These are phyloP conservation scores for Parnassius glacialis DNA, from an alignment of 2,888 invertebrate species.

Conservation along the genomic window DNA sequence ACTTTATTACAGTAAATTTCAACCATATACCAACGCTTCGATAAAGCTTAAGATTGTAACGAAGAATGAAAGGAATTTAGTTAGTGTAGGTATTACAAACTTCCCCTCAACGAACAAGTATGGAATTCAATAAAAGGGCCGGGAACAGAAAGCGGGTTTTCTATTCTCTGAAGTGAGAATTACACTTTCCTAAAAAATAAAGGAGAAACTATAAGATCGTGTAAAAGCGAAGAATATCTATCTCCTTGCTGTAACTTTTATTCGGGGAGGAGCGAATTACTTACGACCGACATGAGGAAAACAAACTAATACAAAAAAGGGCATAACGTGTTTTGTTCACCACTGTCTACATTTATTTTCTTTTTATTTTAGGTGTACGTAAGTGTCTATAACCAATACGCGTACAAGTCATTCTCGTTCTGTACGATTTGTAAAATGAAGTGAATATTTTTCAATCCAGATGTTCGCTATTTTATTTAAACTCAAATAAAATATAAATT, in stretches of 20 bases:
- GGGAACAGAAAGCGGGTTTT: conserved; percentile 54
- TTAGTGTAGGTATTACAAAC: conserved; percentile 57
- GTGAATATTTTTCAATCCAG: background rate
- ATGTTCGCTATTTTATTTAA: no score
- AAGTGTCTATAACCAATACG: conserved; percentile 20
- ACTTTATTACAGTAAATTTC: no score
- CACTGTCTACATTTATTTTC: conserved; percentile 22
- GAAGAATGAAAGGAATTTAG: conserved; percentile 57
- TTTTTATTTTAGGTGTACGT: conserved; percentile 20
- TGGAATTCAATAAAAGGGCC: conserved; percentile 74
- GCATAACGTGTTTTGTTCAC: conserved; percentile 43
- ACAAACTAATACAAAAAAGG: conserved; percentile 59
- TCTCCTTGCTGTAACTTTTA: conserved; percentile 61
- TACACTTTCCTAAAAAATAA: conserved; percentile 63
- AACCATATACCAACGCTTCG: conserved; percentile 26
- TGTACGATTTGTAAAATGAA: background rate
- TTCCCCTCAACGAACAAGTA: conserved; percentile 54
- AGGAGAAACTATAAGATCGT: conserved; percentile 53
- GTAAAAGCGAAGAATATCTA: conserved; percentile 55
- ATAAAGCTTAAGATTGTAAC: conserved; percentile 54
- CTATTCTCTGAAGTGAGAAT: conserved; percentile 68
- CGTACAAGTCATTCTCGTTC: conserved; percentile 16
- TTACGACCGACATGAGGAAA: conserved; percentile 65
- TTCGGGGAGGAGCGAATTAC: conserved; percentile 62
- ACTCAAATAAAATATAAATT: no score